Conservation (phyloP, 2,888 invertebrate genomes). For the Xestia rhomboidea region DNA sequence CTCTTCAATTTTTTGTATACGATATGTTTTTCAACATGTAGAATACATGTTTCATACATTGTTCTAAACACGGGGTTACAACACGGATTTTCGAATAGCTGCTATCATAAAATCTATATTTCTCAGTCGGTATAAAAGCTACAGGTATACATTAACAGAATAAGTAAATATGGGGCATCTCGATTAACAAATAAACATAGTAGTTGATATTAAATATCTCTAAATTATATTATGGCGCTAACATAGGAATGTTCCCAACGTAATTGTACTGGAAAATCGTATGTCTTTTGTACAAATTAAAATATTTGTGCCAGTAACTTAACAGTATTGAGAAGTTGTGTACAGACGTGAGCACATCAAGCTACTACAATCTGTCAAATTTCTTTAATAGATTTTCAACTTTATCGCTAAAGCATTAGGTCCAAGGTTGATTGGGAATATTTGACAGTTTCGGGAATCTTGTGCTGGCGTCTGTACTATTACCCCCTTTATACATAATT, state of each 20-base stretch:
- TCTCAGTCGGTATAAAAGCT: conserved; percentile 48
- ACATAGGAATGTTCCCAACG: conserved; percentile 52
- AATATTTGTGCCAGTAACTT: conserved; percentile 52
- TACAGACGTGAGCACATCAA: background rate
- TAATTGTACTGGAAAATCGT: conserved; percentile 21
- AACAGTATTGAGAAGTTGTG: conserved; percentile 6
- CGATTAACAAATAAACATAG: conserved; percentile 21
- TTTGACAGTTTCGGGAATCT: too few relatives aligned
- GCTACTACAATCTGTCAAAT: too few relatives aligned
- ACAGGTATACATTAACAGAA: conserved; percentile 14
- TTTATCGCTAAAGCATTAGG: too few relatives aligned
- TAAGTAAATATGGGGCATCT: conserved; percentile 4
- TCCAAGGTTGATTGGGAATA: too few relatives aligned
- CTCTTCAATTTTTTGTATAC: background rate
- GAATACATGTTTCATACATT: background rate
- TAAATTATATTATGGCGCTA: conserved; percentile 52
- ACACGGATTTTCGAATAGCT: conserved; percentile 28
- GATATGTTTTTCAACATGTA: background rate
- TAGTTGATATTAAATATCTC: conserved; percentile 29
- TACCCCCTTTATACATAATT: background rate
- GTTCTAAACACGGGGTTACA: background rate
- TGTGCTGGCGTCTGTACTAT: background rate
- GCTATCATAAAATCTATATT: conserved; percentile 8
- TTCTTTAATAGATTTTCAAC: too few relatives aligned
- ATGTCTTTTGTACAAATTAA: conserved; percentile 36